phyloP scores from a whole-genome alignment of 2,113 vertebrate genomes.

The Centropus unirufus region DNA sequence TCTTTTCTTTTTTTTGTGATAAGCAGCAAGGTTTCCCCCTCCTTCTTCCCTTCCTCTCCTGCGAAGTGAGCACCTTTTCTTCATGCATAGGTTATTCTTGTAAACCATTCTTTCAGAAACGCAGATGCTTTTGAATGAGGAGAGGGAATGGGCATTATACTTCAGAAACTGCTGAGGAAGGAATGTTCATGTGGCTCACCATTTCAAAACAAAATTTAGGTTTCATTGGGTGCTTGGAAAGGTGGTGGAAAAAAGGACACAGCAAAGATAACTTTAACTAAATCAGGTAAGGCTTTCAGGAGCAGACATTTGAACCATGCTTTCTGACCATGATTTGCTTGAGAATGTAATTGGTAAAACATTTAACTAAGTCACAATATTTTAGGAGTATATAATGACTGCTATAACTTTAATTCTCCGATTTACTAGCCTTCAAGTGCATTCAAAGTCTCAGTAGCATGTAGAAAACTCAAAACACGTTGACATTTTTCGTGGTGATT shows the following conservation, averaged over 20 bases:
- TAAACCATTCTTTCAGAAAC: constrained; percentile 8
- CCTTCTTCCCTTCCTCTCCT: neutral
- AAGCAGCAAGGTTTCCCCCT: neutral
- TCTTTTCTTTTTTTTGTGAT: neutral
- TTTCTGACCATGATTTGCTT: neutral
- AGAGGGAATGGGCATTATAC: constrained; percentile 35
- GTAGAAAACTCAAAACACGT: constrained; percentile 33
- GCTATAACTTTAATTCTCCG: constrained; percentile 39
- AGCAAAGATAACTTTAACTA: neutral
- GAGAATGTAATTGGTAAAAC: neutral
- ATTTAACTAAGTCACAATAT: constrained; percentile 38
- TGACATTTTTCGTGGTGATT: neutral
- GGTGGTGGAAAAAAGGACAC: neutral
- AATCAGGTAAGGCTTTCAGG: neutral
- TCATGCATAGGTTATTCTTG: neutral
- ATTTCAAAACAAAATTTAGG: neutral
- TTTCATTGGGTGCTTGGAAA: neutral
- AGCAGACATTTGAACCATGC: neutral
- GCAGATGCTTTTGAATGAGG: neutral
- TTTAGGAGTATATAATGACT: constrained; percentile 38
- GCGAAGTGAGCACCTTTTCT: neutral
- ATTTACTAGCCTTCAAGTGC: constrained; percentile 55
- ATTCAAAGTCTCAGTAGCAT: constrained; percentile 39
- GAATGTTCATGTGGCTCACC: constrained; percentile 13
- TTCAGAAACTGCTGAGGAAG: constrained; percentile 19